Evolutionary conservation across 2,888 invertebrate species (phyloP).

Genomic region (Pecten maximus): DNA sequence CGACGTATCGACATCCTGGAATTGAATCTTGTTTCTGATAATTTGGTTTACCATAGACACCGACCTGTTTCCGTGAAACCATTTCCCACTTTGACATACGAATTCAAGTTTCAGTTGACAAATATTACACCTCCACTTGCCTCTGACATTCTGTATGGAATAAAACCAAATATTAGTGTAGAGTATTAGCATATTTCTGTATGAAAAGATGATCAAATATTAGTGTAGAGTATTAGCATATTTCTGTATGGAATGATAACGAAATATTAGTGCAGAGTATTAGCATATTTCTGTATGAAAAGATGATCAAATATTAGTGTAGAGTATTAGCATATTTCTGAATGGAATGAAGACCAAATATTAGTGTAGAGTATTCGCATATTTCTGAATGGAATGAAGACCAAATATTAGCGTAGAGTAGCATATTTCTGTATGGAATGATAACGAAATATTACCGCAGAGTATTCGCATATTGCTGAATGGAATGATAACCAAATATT

Average conservation of each 20-base stretch:
- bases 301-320: no score
- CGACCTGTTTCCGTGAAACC: constrained; percentile 76
- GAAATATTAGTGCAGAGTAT: background rate
- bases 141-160: constrained; percentile 62
- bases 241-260: constrained; percentile 54
- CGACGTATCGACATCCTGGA: constrained; percentile 62
- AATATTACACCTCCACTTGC: constrained; percentile 78
- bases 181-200: constrained; percentile 48
- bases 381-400: constrained; percentile 54
- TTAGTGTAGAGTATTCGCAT: background rate
- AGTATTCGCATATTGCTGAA: constrained; percentile 47
- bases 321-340: constrained; percentile 50
- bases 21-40: background rate
- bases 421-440: constrained; percentile 54
- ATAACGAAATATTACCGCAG: no score
- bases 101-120: constrained; percentile 78
- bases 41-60: constrained; percentile 46
- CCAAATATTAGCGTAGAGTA: background rate
- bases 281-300: constrained; percentile 53
- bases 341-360: constrained; percentile 36
- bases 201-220: constrained; percentile 36
- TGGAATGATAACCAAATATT: constrained; percentile 36
- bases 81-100: constrained; percentile 77
- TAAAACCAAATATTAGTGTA: no score
- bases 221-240: background rate